Conservation (phyloP, 2,888 invertebrate genomes). For the Tetranychus truncatus region DNA sequence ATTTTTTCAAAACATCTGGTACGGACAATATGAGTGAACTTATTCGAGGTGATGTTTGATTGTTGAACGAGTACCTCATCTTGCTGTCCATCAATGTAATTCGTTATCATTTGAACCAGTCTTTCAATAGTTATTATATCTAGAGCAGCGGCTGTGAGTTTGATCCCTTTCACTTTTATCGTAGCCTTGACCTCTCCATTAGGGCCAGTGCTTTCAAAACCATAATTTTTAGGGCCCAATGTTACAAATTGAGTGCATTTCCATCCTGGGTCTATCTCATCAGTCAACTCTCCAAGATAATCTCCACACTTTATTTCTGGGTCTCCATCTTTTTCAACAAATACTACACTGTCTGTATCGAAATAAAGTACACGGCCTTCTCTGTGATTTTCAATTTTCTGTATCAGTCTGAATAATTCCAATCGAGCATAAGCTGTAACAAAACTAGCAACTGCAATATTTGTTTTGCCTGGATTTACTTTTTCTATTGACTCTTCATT, state of each 20-base stretch:
- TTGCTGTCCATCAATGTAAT: neutral
- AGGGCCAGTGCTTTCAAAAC: neutral
- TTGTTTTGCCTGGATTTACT: too few species aligned
- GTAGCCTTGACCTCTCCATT: neutral
- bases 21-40: neutral
- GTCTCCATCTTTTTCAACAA: conserved; percentile 17
- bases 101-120: neutral
- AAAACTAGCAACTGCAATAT: too few species aligned
- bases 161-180: conserved; percentile 9
- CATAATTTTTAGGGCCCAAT: conserved; percentile 4
- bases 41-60: neutral
- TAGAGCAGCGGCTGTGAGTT: neutral
- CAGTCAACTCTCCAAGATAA: conserved; percentile 31
- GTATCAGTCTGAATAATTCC: neutral
- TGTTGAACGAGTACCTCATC: neutral
- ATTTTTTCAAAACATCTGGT: conserved; percentile 13
- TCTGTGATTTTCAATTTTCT: neutral
- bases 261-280: conserved; percentile 28
- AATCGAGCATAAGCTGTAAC: too few species aligned
- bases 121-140: neutral
- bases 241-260: neutral
- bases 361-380: conserved; percentile 27
- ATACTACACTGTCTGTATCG: conserved; percentile 33
- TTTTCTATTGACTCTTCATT: too few species aligned
- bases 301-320: conserved; percentile 25